Evolutionary conservation across 2,113 vertebrate species (phyloP).

Genomic region (Donacobius atricapilla): DNA sequence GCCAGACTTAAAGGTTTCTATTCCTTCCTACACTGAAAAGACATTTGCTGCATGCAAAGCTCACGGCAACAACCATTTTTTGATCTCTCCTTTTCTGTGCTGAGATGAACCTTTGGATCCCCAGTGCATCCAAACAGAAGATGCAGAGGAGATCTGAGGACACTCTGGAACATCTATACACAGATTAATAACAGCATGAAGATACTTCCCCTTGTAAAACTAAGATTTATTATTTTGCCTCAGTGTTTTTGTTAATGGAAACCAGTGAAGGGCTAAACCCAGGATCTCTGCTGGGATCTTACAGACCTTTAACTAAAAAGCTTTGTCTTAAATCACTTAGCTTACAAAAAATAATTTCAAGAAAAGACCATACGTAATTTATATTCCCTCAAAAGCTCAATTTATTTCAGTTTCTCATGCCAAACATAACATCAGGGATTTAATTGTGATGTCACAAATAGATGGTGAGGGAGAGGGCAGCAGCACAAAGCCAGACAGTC

Average conservation of each 20-base stretch:
- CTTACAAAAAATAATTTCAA: background rate
- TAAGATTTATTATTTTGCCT: background rate
- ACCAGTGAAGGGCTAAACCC: background rate
- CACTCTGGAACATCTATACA: background rate
- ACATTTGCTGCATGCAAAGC: background rate
- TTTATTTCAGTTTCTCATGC: background rate
- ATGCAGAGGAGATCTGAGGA: background rate
- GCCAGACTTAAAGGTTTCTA: background rate
- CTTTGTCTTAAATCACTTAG: background rate
- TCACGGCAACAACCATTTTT: background rate
- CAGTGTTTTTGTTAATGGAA: background rate
- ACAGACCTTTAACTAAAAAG: background rate
- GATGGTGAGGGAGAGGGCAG: background rate
- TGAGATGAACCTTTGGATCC: background rate
- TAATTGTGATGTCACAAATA: background rate
- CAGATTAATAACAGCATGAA: background rate
- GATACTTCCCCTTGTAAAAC: background rate
- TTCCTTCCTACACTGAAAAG: background rate
- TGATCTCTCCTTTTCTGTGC: background rate
- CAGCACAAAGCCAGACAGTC: background rate
- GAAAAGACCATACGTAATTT: background rate
- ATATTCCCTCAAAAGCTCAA: background rate
- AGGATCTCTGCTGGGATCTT: background rate
- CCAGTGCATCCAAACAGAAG: background rate
- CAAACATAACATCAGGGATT: slow-evolving; percentile 1